Conservation (phyloP, 2,113 vertebrate species). For the Globicephala melas region DNA sequence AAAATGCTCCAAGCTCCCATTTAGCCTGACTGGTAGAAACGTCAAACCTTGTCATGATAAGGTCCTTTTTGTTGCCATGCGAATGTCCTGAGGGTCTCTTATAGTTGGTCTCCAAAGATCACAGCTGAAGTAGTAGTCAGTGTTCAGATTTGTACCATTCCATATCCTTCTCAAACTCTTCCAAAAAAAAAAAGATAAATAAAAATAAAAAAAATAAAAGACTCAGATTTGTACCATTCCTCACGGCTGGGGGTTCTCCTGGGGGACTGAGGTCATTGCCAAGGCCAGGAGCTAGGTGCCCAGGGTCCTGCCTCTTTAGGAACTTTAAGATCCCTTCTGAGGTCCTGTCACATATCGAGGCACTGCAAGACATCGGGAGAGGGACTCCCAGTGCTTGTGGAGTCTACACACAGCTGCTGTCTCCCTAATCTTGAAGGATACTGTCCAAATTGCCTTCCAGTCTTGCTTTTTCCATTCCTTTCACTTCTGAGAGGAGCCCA, state of each 20-base stretch:
- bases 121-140: background rate
- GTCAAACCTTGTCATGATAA: background rate
- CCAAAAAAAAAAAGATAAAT: no score
- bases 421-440: background rate
- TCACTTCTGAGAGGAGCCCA: background rate
- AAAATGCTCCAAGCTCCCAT: background rate
- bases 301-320: background rate
- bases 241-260: background rate
- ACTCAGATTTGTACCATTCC: background rate
- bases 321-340: background rate
- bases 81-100: background rate
- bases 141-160: background rate
- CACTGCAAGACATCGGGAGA: background rate
- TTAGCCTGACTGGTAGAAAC: conserved; percentile 2
- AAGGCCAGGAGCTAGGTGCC: background rate
- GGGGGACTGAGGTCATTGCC: background rate
- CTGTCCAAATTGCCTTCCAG: background rate
- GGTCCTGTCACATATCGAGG: background rate
- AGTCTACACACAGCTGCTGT: background rate
- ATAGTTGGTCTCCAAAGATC: background rate
- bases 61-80: background rate
- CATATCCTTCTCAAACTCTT: no score
- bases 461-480: background rate
- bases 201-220: no score
- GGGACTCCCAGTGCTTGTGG: background rate